A percentile compares a stretch with the other conserved stretches of the same genome.
phyloP scores from a whole-genome alignment of 2,113 vertebrate species.

The Nibea coibor region DNA sequence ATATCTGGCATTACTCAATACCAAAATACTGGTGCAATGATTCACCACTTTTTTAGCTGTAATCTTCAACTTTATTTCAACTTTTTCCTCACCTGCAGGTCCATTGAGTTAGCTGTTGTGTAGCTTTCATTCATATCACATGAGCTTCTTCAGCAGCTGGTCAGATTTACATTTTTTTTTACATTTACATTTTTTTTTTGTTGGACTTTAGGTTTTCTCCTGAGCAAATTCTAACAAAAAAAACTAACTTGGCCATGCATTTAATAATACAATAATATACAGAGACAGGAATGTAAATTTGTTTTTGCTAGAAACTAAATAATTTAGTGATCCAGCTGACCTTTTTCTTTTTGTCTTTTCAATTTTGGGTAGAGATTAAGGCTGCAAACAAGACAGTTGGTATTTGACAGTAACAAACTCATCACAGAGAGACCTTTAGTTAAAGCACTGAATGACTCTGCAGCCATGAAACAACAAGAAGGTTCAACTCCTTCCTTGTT shows the following conservation, averaged over 20 bases:
- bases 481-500: not conserved
- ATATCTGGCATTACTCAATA: not conserved
- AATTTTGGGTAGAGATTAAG: not conserved
- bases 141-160: not conserved
- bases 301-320: not conserved
- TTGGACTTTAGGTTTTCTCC: not conserved
- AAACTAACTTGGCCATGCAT: not conserved
- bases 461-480: not conserved
- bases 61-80: too few relatives aligned
- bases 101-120: not conserved
- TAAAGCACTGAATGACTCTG: not conserved
- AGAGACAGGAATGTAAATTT: not conserved
- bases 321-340: not conserved
- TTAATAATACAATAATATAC: not conserved
- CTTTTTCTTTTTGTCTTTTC: not conserved
- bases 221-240: not conserved
- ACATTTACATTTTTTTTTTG: not conserved
- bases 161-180: not conserved
- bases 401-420: not conserved
- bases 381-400: not conserved
- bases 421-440: not conserved
- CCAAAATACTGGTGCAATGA: too few relatives aligned
- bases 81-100: too few relatives aligned
- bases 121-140: not conserved
- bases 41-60: too few relatives aligned